phyloP scores from a whole-genome alignment of 2,113 vertebrate genomes.

The Oryzias celebensis region DNA sequence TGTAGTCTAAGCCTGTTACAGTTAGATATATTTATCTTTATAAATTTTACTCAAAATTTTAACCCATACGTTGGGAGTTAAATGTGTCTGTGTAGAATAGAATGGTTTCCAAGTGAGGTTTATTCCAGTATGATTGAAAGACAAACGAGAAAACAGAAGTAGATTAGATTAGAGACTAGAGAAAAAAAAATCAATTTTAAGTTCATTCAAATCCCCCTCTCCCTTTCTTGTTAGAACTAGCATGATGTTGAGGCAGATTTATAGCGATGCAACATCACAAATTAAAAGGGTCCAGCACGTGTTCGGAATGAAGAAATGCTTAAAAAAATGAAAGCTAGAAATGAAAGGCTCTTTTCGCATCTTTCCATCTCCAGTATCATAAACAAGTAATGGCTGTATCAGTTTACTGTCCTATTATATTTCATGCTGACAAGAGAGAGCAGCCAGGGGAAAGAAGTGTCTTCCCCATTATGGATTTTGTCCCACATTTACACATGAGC shows the following conservation, averaged over 20 bases:
- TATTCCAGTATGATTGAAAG: conserved; percentile 23
- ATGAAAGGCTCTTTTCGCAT: conserved; percentile 17
- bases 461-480: conserved; percentile 55
- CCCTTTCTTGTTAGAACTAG: conserved; percentile 45
- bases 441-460: conserved; percentile 42
- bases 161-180: conserved; percentile 44
- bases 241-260: conserved; percentile 61
- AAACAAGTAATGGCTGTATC: conserved; percentile 68
- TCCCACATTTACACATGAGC: conserved; percentile 46
- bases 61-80: conserved; percentile 32
- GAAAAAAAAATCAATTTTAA: conserved; percentile 22
- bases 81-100: conserved; percentile 3
- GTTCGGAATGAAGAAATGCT: conserved; percentile 52
- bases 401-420: conserved; percentile 64
- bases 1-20: background rate
- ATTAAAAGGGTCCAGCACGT: conserved; percentile 60
- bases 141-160: conserved; percentile 42
- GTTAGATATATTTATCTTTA: background rate
- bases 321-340: conserved; percentile 10
- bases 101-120: conserved; percentile 13
- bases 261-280: conserved; percentile 54
- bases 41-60: conserved; percentile 14
- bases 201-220: conserved; percentile 39
- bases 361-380: conserved; percentile 45
- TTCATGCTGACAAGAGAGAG: conserved; percentile 61